Evolutionary conservation across 1,140 invertebrate genomes (phyloP), one percentile per base, ranked within the genome.

Genomic region (Oreohelix idahoensis): DNA sequence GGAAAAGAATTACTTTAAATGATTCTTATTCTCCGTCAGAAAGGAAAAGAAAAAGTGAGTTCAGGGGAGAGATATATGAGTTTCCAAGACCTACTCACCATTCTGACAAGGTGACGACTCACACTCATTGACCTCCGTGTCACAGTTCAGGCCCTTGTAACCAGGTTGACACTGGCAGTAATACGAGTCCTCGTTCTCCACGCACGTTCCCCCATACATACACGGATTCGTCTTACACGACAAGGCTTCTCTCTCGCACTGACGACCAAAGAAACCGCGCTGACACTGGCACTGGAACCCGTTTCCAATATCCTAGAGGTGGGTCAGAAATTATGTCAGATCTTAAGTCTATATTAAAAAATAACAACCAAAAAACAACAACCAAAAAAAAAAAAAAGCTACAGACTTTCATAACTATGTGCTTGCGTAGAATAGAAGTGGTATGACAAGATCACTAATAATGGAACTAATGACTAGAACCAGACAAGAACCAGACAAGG

Each of bases 181-280:
- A 92, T 91, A 92, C 0, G 84, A 77, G 4, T 74, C 86, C 8
- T 86, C 81, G 89, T 93, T 86, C 63, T 96, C 95, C 81, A 95
- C 94, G 92, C 98, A 99, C 29, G 94, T 95, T 69, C 95, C 97
- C 36, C 96, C 96, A 92, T 97, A 96, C 17, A 94, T 93, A 91
- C 97, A 98, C 0, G 97, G 97, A 10, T 86, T 83, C 17, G 81
- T 83, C 20, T 79, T 93, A 91, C 97, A 98, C 1, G 96, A 96
- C 70, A 95, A 93, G 23, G 95, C 94, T 70, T 95, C 94, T 1
- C 95, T 85, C 75, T 91, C 90, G 83, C 92, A 92, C 49, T 87
- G 84, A 51, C 81, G 83, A 1, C 92, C 92, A 29, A 86, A 86
- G 84, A 85, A 92, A 4, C 90, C 90, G 42, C 88, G 78, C 20